Evolutionary conservation across 2,797 vertebrate genomes (phyloP).

Genomic region (Iguana delicatissima): DNA sequence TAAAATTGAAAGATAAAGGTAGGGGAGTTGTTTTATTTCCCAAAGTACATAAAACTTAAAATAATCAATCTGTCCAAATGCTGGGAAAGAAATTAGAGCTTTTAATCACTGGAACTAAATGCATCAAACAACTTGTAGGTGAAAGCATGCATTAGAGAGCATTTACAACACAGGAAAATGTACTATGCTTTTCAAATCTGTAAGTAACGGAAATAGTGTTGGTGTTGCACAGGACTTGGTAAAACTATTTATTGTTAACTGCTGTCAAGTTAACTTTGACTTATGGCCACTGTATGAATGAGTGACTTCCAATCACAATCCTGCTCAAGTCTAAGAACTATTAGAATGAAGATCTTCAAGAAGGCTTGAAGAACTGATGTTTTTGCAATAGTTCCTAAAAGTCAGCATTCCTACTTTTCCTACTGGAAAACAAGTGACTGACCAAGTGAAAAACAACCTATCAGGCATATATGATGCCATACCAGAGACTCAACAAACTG

Average conservation of each 20-base stretch:
- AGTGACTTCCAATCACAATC: no score
- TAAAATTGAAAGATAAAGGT: constrained; percentile 64
- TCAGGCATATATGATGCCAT: background rate
- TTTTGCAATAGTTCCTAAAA: constrained; percentile 5
- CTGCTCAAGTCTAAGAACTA: background rate
- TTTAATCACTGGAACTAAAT: constrained; percentile 53
- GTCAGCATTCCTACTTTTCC: background rate
- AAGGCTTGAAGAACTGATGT: background rate
- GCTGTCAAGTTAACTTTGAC: no score
- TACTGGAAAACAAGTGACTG: background rate
- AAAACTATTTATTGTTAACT: background rate
- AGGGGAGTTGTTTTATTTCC: constrained; percentile 50
- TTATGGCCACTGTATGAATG: no score
- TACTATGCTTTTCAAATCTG: constrained; percentile 46
- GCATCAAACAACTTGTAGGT: constrained; percentile 29
- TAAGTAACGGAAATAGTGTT: background rate
- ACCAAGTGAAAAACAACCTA: background rate
- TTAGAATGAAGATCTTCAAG: background rate
- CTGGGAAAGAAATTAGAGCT: constrained; percentile 50
- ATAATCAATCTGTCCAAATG: constrained; percentile 5
- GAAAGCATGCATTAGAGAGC: background rate
- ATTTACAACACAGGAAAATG: background rate
- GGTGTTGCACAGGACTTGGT: constrained; percentile 9
- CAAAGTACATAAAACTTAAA: constrained; percentile 33
- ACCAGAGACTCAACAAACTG: background rate